Percentiles rank a stretch among this genome's conserved stretches.
phyloP scores from a whole-genome alignment of 2,113 vertebrate species.

The Illadopsis cleaveri region DNA sequence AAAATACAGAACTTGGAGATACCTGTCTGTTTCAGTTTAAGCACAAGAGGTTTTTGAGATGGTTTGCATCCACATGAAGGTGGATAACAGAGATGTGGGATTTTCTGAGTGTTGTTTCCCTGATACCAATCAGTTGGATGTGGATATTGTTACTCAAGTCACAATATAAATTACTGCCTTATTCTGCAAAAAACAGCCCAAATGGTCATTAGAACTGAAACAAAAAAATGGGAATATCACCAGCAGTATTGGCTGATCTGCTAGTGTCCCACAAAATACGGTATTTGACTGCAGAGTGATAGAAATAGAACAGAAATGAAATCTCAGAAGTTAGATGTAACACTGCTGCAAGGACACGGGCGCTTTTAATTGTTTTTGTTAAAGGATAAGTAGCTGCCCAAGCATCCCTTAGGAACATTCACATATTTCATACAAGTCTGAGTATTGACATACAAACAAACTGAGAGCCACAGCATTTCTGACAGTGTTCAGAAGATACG shows the following conservation, averaged over 20 bases:
- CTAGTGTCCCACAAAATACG: neutral
- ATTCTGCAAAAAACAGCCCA: neutral
- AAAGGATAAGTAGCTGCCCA: neutral
- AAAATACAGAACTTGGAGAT: rapidly evolving
- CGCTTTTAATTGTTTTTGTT: neutral
- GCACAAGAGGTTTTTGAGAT: neutral
- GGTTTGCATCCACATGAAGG: neutral
- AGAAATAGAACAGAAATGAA: neutral
- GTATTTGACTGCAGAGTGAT: neutral
- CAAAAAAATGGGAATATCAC: neutral
- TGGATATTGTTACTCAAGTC: neutral
- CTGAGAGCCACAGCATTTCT: neutral
- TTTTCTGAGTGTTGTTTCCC: neutral
- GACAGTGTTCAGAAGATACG: neutral
- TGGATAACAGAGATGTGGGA: neutral
- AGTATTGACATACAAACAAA: neutral
- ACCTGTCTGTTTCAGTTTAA: neutral
- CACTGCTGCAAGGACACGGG: neutral
- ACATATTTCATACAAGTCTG: neutral
- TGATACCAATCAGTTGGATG: neutral
- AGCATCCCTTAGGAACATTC: neutral
- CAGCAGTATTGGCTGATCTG: neutral
- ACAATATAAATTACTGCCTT: neutral
- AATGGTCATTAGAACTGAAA: neutral
- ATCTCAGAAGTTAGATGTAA: neutral